Base-by-base conservation (phyloP, 2,888 invertebrate species). In the Agrotis segetum region DNA sequence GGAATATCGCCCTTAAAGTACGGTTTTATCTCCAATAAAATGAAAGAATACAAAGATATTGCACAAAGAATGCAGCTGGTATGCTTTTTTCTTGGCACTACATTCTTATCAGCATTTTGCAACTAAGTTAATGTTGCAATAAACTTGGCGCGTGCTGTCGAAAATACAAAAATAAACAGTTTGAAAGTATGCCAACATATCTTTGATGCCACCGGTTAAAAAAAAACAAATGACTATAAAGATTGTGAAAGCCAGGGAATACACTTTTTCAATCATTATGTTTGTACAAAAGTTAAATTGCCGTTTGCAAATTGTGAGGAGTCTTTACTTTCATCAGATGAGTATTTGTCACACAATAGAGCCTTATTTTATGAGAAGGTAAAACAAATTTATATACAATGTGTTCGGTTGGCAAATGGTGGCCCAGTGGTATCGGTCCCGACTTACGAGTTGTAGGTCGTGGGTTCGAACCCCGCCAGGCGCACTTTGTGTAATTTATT, bases 181-280 rank as follows among this genome's bases (percentile, higher is more conserved):
- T 67, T 71, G 61, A 71, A 64, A 49, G 49, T 29, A 62, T 67
- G 71, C 66, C 67, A 79, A 59, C 47, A 60, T 46, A 29, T 60
- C 52, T 55, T 66, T 60, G 7, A 55, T 52, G 50, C 11, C 11
- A 46, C 29, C 19, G 17, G 13, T 24, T 34, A 49, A 19, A 55
- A 55, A 49, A 19, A 55, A 55, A 46, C 21, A 44, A 77, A 6
- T 19, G 17, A 1, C 19, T 40, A 16, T 21, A 60, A 44, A 63
- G 19, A 49, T 40, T 16, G 13, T 2, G 5, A 14, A n/a, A 55
- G 29, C 17, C n/a, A 55, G 13, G 17, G 5, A 53, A 24, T 24
- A 21, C 21, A 24, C 21, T 16, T 52, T 3, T 16, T 7, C 16
- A 52, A 2, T 2, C 14, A 21, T 2, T 21, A 14, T 5, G 5